phyloP scores from a whole-genome alignment of 1,140 invertebrate genomes.

The Zelostemma sp. region DNA sequence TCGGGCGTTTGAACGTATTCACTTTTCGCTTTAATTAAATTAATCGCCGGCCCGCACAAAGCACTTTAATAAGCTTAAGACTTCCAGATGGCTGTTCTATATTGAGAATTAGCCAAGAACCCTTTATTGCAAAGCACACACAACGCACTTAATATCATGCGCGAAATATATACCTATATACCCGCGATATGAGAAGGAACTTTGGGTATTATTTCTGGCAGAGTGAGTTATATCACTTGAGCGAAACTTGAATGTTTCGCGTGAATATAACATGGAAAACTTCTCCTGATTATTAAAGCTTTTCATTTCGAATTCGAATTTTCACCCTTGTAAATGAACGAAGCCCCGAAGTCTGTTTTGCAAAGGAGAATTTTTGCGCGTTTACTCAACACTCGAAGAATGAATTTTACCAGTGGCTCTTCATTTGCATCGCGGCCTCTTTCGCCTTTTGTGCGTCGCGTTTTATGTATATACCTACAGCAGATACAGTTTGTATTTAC shows the following conservation, averaged over 20 bases:
- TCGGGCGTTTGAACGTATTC: conserved; percentile 30
- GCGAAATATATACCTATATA: conserved; percentile 26
- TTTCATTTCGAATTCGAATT: conserved; percentile 2
- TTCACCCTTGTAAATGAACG: background rate
- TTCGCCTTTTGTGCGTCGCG: conserved; percentile 31
- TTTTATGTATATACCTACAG: conserved; percentile 5
- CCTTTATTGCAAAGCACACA: conserved; percentile 36
- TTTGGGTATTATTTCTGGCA: conserved; percentile 26
- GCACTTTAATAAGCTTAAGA: conserved; percentile 46
- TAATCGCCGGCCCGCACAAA: conserved; percentile 40
- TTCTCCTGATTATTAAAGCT: background rate
- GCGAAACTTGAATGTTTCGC: conserved; percentile 17
- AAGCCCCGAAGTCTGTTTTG: background rate
- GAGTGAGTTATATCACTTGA: conserved; percentile 31
- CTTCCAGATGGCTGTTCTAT: conserved; percentile 46
- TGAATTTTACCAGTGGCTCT: conserved; percentile 38
- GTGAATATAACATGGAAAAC: conserved; percentile 11
- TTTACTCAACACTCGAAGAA: no score
- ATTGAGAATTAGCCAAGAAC: conserved; percentile 44
- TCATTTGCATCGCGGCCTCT: conserved; percentile 44
- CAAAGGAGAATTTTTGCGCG: no score
- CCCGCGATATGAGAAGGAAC: conserved; percentile 32
- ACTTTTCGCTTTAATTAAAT: conserved; percentile 45
- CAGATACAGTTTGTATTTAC: conserved; percentile 41
- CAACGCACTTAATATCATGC: conserved; percentile 17